Base-by-base conservation (phyloP, 2,797 vertebrate species). In the Tragopan temminckii region DNA sequence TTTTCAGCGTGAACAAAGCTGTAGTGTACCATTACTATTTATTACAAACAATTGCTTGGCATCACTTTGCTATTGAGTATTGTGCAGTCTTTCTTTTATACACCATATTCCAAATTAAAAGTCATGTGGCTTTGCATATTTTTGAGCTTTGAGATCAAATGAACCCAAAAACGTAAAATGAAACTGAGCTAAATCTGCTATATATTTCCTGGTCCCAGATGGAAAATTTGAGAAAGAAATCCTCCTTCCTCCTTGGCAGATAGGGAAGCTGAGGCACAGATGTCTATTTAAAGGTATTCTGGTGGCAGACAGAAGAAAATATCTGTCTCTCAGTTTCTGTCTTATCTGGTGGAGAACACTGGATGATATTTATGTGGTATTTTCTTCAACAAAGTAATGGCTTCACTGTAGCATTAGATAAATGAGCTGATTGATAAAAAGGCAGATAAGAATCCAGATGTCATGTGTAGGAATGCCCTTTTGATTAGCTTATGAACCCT, bases 91-190 rank as follows among this genome's bases (percentile, higher is more conserved):
- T 85, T 58, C 64, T 95, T 92, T 90, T 52, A 79, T 40, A 35
- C 20, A 53, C 52, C 45, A 61, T 93, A 93, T 85, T 95, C 64
- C 48, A 64, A 85, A 80, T 69, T 76, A 67, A 87, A 88, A 59
- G 33, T 85, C 76, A 87, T 80, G 68, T 93, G 92, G 72, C 72
- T 88, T 79, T 91, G 79, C 53, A 76, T 89, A 67, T 81, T 93
- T 89, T 80, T 85, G 66, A 89, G 52, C 66, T 89, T 91, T 69
- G 63, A 95, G 76, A 95, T 94, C 84, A 95, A 83, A 89, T 89
- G 31, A 48, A 82, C 33, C 29, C 35, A 86, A 86, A 96, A 74
- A 81, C 79, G 18, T 81, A 76, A 91, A 94, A 86, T 45, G 40
- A 91, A 91, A 61, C 68, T 21, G 72, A 84, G 38, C 64, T 84